Base-by-base conservation (phyloP, 1,140 invertebrate species). In the Drosophila mauritiana region DNA sequence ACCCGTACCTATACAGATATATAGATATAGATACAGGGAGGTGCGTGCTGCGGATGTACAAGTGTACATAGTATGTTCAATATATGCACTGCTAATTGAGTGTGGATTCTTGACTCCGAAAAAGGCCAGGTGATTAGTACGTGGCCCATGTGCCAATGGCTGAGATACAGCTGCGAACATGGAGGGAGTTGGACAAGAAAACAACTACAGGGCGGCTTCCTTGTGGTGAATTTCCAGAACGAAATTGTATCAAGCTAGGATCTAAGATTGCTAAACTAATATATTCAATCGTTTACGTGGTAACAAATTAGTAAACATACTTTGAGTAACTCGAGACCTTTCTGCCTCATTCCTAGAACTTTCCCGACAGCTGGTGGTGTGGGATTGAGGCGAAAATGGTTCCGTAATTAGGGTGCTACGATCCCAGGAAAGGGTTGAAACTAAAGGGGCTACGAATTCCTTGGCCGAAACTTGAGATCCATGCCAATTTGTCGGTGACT, bases 391-490 rank as follows among this genome's bases (percentile, higher is more conserved):
- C 17, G 34, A 31, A 58, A 59, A 6, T 39, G 25, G n/a, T 7
- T 11, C 7, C 12, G 63, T 51, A 67, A 67, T 51, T 64, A 64
- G 64, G 17, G 45, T 42, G 45, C 22, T 13, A 17, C 27, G 27
- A 34, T 64, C 22, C 34, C n/a, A 11, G 34, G 39, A 39, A 63
- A 63, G 43, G 59, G 34, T 62, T 63, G 56, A 52, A 74, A 40
- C 22, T 34, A 20, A 52, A 43, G 46, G 49, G 45, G 49, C 31
- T 34, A 36, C 67, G 45, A 40, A 69, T 64, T 55, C 75, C 54
- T 61, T 79, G 46, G 49, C 75, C 63, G 78, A 85, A 85, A 86
- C 86, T 86, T 78, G 81, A 85, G 78, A 68, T 68, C 46, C 63
- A 13, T 43, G 37, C 8, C 27, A 20, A 34, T 59, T 64, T 46